Percentiles rank a stretch among this genome's conserved stretches.
Evolutionary conservation across 2,797 vertebrate genomes (phyloP).

Genomic region (Alfaro cultratus): DNA sequence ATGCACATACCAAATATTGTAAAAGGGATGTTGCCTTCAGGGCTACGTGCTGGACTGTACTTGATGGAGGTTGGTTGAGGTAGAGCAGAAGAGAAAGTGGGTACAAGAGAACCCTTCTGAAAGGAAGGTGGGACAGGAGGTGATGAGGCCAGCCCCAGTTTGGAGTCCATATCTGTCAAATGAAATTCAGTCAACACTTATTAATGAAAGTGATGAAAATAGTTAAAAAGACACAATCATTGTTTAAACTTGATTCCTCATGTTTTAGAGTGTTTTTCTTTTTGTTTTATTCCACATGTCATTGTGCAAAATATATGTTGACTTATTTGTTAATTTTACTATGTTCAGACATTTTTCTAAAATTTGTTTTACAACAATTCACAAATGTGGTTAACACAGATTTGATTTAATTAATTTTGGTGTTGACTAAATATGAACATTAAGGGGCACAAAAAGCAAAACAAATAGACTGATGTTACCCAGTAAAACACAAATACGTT

Average conservation of each 20-base stretch:
- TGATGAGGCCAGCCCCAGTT: constrained; percentile 83
- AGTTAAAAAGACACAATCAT: not conserved
- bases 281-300: not conserved
- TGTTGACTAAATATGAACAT: too few species aligned
- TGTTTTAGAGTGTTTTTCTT: not conserved
- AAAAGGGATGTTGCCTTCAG: constrained; percentile 78
- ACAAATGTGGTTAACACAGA: not conserved
- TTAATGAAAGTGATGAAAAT: constrained; percentile 29
- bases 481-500: too few species aligned
- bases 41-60: constrained; percentile 79
- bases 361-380: not conserved
- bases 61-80: constrained; percentile 79
- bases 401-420: not conserved
- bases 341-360: not conserved
- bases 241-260: not conserved
- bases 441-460: too few species aligned
- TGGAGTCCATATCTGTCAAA: constrained; percentile 93
- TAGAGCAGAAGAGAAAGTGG: constrained; percentile 77
- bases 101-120: constrained; percentile 77
- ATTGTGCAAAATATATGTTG: not conserved
- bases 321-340: not conserved
- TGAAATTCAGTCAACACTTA: constrained; percentile 67
- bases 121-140: constrained; percentile 79
- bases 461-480: too few species aligned
- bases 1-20: constrained; percentile 80